These are phyloP conservation scores for Cervus canadensis DNA, from an alignment of 2,113 vertebrate genomes.

Conservation along the genomic window DNA sequence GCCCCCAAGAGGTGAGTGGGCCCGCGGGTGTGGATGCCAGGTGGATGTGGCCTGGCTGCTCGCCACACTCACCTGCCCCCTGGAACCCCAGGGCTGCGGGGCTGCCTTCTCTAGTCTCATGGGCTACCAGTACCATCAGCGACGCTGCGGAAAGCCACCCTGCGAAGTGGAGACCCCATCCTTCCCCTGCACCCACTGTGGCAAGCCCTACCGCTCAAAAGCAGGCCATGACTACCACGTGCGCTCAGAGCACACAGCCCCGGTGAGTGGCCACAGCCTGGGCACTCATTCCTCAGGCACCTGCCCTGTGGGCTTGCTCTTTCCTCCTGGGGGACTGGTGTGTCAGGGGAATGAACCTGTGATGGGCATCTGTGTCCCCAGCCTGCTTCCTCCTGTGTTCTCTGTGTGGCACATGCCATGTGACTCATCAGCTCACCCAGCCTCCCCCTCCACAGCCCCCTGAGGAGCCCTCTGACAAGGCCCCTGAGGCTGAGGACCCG, in stretches of 20 bases:
- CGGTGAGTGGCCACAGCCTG: slow-evolving; percentile 56
- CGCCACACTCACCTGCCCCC: neutral
- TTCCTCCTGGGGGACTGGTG: neutral
- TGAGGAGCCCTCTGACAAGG: slow-evolving; percentile 76
- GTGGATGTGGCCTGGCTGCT: neutral
- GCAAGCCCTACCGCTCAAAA: slow-evolving; percentile 95
- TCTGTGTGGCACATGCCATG: accelerated
- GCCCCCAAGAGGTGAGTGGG: slow-evolving; percentile 90
- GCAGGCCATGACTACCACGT: slow-evolving; percentile 93
- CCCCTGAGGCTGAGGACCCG: slow-evolving; percentile 59
- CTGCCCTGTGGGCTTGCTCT: neutral
- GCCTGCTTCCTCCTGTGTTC: accelerated
- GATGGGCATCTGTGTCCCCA: neutral
- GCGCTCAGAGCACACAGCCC: slow-evolving; percentile 87
- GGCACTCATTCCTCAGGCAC: neutral
- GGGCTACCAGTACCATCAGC: slow-evolving; percentile 98
- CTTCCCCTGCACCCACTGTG: slow-evolving; percentile 91
- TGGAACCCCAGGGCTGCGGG: slow-evolving; percentile 86
- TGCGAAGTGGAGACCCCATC: slow-evolving; percentile 88
- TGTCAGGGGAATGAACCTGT: neutral
- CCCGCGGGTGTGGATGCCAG: accelerated
- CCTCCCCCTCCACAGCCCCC: slow-evolving; percentile 23
- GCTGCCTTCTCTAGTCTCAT: slow-evolving; percentile 96
- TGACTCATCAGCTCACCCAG: neutral
- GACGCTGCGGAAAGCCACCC: slow-evolving; percentile 90